phyloP scores from a whole-genome alignment of 2,797 vertebrate species.

The Chelidonichthys spinosus region DNA sequence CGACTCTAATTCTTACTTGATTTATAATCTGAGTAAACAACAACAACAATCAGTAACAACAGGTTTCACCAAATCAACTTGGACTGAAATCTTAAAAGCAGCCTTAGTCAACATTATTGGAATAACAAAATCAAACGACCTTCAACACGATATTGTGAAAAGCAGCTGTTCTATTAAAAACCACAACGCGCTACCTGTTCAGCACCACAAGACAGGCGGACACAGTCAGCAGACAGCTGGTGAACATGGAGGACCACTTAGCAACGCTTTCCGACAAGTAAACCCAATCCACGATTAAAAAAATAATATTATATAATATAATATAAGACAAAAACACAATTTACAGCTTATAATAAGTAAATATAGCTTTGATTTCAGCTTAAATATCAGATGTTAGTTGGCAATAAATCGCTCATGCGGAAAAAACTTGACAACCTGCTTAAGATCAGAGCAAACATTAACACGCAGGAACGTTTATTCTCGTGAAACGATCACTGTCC shows the following conservation, averaged over 20 bases:
- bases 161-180: not conserved
- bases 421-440: not conserved
- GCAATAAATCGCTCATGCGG: too few species aligned
- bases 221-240: not conserved
- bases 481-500: constrained; percentile 53
- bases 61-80: not conserved
- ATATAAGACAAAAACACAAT: too few species aligned
- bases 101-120: not conserved
- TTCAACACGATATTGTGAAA: too few species aligned
- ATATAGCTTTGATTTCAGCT: not conserved
- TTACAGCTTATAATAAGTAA: not conserved
- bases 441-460: not conserved
- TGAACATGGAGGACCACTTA: not conserved
- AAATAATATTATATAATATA: too few species aligned
- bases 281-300: not conserved
- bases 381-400: not conserved
- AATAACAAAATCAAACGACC: not conserved
- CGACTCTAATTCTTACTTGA: not conserved
- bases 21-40: not conserved
- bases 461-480: constrained; percentile 21
- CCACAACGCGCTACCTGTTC: not conserved
- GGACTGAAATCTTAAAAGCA: not conserved
- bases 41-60: not conserved
- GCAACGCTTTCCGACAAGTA: not conserved
- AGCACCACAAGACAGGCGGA: not conserved